Conservation (phyloP, 1,140 invertebrate species). For the Sipha flava region DNA sequence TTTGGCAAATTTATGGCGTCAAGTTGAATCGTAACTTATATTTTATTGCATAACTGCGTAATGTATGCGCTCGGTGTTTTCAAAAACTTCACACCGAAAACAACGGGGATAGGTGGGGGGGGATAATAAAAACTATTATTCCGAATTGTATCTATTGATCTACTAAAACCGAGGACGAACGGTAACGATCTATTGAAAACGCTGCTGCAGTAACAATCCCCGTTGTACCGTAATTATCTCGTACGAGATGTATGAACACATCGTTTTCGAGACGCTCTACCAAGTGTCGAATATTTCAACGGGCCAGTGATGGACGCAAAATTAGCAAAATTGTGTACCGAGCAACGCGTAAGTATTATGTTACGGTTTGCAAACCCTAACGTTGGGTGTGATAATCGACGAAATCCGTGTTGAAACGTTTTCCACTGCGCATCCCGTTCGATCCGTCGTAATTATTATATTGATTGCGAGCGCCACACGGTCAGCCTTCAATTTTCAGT, state of each 20-base stretch:
- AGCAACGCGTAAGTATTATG: too few relatives aligned
- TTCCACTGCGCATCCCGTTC: too few relatives aligned
- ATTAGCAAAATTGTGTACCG: background rate
- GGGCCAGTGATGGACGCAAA: background rate
- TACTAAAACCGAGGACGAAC: background rate
- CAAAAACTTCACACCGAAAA: constrained; percentile 14
- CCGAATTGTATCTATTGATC: constrained; percentile 8
- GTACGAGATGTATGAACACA: background rate
- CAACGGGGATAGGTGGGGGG: background rate
- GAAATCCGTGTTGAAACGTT: too few relatives aligned
- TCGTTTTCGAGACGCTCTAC: background rate
- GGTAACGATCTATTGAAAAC: constrained; percentile 4
- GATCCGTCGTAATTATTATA: too few relatives aligned
- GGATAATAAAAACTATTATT: constrained; percentile 17
- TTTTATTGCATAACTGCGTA: constrained; percentile 9
- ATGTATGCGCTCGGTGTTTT: constrained; percentile 9
- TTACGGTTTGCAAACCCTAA: too few relatives aligned
- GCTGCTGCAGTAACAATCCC: background rate
- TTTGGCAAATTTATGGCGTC: constrained; percentile 15
- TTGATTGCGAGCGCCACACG: too few relatives aligned
- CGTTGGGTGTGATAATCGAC: too few relatives aligned
- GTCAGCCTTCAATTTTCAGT: too few relatives aligned
- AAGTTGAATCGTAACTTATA: constrained; percentile 31
- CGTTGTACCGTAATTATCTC: background rate
- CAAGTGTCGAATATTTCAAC: background rate